phyloP scores from a whole-genome alignment of 1,140 invertebrate genomes.

The Manduca sexta region DNA sequence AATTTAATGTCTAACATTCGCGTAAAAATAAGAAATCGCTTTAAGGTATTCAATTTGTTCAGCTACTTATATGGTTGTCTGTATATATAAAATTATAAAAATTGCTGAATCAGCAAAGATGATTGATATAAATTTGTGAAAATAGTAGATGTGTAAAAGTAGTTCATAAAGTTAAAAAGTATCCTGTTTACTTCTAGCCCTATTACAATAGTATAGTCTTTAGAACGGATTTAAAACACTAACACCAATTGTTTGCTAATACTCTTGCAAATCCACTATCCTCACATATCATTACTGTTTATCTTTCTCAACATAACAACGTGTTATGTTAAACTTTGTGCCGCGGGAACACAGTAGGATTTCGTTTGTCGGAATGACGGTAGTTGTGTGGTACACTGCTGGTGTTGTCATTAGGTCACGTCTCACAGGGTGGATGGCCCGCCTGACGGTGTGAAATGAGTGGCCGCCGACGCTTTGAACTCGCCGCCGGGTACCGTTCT shows the following conservation, averaged over 20 bases:
- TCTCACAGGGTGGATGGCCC: conserved; percentile 35
- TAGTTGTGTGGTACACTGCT: conserved; percentile 21
- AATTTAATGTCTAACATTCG: no score
- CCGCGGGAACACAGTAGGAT: conserved; percentile 18
- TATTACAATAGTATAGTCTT: neutral
- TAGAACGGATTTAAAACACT: neutral
- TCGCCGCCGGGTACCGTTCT: conserved; percentile 60
- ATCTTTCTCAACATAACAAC: conserved; percentile 6
- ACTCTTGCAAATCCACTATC: conserved; percentile 36
- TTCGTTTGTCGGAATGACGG: conserved; percentile 8
- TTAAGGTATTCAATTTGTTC: no score
- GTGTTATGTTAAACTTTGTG: conserved; percentile 11
- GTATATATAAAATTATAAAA: no score
- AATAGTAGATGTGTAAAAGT: no score
- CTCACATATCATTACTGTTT: conserved; percentile 18
- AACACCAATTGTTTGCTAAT: conserved; percentile 40
- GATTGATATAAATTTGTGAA: no score
- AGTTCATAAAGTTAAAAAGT: no score
- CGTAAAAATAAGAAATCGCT: no score
- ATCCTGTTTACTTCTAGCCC: no score
- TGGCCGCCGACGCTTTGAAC: conserved; percentile 45
- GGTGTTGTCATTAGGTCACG: conserved; percentile 62
- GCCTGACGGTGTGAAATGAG: conserved; percentile 62
- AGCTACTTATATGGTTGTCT: no score
- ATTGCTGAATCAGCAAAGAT: no score